A percentile compares a stretch with the other conserved stretches of the same genome.
phyloP scores from a whole-genome alignment of 2,888 invertebrate genomes.

The Celastrina argiolus region DNA sequence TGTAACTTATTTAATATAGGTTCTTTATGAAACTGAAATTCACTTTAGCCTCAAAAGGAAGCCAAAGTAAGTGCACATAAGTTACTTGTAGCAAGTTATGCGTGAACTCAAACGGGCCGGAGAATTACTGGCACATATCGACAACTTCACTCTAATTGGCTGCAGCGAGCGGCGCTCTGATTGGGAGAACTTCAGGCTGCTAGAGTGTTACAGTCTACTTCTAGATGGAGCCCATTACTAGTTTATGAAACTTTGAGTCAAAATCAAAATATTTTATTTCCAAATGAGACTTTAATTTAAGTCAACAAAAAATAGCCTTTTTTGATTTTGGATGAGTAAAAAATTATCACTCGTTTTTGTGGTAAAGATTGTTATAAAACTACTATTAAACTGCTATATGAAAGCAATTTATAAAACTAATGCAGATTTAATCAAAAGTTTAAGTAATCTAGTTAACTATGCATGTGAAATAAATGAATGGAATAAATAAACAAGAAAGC shows the following conservation, averaged over 20 bases:
- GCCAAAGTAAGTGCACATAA: constrained; percentile 6
- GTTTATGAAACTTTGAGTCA: too few species aligned
- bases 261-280: too few species aligned
- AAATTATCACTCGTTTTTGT: background rate
- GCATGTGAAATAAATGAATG: too few species aligned
- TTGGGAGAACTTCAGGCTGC: background rate
- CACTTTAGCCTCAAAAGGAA: background rate
- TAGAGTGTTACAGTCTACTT: background rate
- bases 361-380: background rate
- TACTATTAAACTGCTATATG: background rate
- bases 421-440: background rate
- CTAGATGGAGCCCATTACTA: background rate
- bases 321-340: too few species aligned
- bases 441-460: too few species aligned
- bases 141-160: background rate
- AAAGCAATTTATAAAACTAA: background rate
- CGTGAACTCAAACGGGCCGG: constrained; percentile 4
- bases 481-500: too few species aligned
- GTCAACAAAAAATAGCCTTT: too few species aligned
- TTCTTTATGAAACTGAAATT: background rate
- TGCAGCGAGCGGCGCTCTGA: background rate
- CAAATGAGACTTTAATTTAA: too few species aligned
- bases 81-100: constrained; percentile 1
- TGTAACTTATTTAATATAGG: background rate
- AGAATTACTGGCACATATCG: background rate